phyloP scores from a whole-genome alignment of 2,113 vertebrate genomes.

The Cyphomyrus discorhynchus region DNA sequence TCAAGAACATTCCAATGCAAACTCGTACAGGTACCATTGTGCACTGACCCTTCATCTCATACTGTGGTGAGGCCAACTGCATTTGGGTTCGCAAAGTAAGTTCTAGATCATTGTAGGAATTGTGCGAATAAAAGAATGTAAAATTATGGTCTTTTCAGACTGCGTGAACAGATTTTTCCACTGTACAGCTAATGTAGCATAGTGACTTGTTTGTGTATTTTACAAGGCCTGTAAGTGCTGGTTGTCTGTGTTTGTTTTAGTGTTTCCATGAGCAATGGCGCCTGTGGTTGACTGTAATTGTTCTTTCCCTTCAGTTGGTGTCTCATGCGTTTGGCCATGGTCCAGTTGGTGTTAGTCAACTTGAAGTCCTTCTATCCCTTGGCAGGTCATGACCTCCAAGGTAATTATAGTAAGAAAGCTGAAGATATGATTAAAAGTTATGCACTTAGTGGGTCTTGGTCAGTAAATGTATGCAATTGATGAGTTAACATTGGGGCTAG shows the following conservation, averaged over 20 bases:
- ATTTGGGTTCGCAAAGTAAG: neutral
- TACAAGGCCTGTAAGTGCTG: neutral
- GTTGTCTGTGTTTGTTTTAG: neutral
- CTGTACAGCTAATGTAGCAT: neutral
- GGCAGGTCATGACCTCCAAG: slow-evolving; percentile 91
- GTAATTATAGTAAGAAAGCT: slow-evolving; percentile 55
- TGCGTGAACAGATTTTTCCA: neutral
- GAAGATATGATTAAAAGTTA: neutral
- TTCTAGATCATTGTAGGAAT: neutral
- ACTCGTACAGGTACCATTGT: slow-evolving; percentile 81
- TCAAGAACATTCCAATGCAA: slow-evolving; percentile 87
- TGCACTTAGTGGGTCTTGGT: neutral
- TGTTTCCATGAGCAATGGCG: neutral
- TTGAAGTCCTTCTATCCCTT: slow-evolving; percentile 91
- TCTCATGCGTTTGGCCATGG: slow-evolving; percentile 93
- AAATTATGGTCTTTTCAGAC: neutral
- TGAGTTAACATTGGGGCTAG: neutral
- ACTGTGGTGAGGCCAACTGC: neutral
- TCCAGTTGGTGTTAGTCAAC: slow-evolving; percentile 87
- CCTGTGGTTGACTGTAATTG: neutral
- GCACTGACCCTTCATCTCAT: neutral
- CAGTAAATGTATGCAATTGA: neutral
- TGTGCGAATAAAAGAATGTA: neutral
- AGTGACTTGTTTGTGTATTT: neutral
- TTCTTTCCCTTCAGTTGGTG: slow-evolving; percentile 75